phyloP scores from a whole-genome alignment of 2,888 invertebrate genomes.

The Pterostichus niger region DNA sequence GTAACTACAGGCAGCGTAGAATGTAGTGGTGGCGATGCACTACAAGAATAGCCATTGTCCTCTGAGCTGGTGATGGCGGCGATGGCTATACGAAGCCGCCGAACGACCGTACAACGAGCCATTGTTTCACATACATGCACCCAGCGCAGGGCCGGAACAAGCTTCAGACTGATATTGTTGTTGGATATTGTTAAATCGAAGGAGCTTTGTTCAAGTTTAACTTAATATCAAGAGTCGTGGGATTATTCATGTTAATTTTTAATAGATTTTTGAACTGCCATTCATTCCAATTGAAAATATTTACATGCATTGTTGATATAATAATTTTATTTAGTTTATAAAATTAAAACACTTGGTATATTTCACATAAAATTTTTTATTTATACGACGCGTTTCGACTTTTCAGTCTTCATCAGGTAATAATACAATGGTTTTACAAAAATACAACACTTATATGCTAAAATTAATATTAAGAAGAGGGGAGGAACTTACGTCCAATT shows the following conservation, averaged over 20 bases:
- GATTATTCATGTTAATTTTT: not conserved
- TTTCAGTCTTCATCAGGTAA: too few relatives aligned
- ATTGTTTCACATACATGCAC: conserved; percentile 38
- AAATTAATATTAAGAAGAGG: too few relatives aligned
- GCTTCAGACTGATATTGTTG: not conserved
- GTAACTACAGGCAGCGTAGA: too few relatives aligned
- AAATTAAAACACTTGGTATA: too few relatives aligned
- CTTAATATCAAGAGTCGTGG: not conserved
- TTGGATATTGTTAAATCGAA: not conserved
- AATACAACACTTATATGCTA: too few relatives aligned
- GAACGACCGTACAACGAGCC: conserved; percentile 22
- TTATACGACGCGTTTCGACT: too few relatives aligned
- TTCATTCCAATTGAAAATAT: too few relatives aligned
- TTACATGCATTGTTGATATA: too few relatives aligned
- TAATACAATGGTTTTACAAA: too few relatives aligned
- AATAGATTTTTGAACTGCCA: not conserved
- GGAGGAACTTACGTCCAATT: too few relatives aligned
- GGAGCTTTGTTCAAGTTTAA: not conserved
- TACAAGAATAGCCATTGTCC: conserved; percentile 49
- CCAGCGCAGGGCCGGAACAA: not conserved
- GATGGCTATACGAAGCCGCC: not conserved
- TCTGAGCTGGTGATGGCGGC: not conserved
- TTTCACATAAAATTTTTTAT: too few relatives aligned
- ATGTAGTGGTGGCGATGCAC: not conserved
- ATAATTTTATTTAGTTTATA: too few relatives aligned